Base-by-base conservation (phyloP, 2,113 vertebrate species). In the Myiagra hebetior region DNA sequence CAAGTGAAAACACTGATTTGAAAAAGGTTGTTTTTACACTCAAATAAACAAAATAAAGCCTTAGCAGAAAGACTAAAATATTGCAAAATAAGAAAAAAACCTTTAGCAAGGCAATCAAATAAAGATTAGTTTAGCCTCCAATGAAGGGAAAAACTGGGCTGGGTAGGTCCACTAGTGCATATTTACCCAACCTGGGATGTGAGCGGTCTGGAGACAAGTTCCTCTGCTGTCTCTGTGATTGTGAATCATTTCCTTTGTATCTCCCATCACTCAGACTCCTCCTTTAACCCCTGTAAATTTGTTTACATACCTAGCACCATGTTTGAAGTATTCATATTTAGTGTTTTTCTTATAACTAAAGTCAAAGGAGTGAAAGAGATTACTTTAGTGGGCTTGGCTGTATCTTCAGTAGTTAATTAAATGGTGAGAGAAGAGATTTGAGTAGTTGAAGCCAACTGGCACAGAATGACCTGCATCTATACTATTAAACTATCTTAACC, bases 371-470 rank as follows among this genome's bases (percentile, higher is more conserved):
- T 64, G 73, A 85, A 87, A 70, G 20, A 50, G 27, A 65, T 65
- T 46, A 46, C 39, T 91, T 88, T 56, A 52, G 44, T 85, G 65
- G 47, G 17, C 24, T 93, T 92, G 86, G 79, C 68, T 87, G 18
- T 27, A 30, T 81, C 56, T 85, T 89, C 65, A 68, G 26, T 41
- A 84, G 26, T 8, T 93, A 85, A 97, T 95, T 95, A 94, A 95
- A 85, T 85, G 52, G 33, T 39, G 53, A 89, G 65, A 78, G 76
- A 62, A 59, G 70, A 67, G 42, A 70, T 35, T 55, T 1, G 3
- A 49, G 26, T 28, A 56, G 47, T 59, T 72, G 77, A 89, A 92
- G 94, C 91, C 96, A 95, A 53, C 76, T 95, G 95, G 93, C 96
- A 89, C 23, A 70, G 59, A 81, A 64, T 56, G 44, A 77, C 44